These are phyloP conservation scores for Microplitis demolitor DNA, from an alignment of 1,140 invertebrate genomes.

Conservation along the genomic window DNA sequence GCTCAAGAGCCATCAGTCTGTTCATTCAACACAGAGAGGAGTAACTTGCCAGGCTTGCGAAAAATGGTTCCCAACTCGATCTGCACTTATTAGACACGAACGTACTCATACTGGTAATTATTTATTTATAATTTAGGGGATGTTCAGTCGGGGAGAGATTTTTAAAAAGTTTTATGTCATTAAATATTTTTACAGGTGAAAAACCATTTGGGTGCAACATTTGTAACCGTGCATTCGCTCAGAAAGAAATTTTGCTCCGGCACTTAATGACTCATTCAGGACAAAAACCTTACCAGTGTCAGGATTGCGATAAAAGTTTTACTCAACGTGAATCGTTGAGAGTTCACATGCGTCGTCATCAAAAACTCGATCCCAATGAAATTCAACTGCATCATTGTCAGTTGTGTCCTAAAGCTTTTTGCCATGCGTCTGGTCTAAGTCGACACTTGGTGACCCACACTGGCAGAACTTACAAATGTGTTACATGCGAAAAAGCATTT, in stretches of 20 bases:
- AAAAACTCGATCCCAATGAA: conserved; percentile 63
- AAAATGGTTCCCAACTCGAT: conserved; percentile 80
- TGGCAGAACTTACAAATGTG: conserved; percentile 70
- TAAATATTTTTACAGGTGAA: conserved; percentile 60
- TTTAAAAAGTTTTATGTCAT: conserved; percentile 2
- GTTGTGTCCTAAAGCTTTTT: conserved; percentile 71
- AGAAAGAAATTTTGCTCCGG: conserved; percentile 79
- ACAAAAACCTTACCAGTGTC: conserved; percentile 79
- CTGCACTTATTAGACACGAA: conserved; percentile 78
- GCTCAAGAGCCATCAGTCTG: conserved; percentile 66
- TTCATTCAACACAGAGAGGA: conserved; percentile 67
- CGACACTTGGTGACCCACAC: conserved; percentile 74
- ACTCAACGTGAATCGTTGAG: conserved; percentile 71
- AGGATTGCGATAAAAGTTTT: conserved; percentile 75
- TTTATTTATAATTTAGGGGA: background rate
- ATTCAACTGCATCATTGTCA: conserved; percentile 71
- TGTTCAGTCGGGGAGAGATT: background rate
- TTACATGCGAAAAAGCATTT: conserved; percentile 71
- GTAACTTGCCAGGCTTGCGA: conserved; percentile 74
- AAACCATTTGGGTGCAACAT: conserved; percentile 76
- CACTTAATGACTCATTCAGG: conserved; percentile 88
- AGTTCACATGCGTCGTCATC: conserved; percentile 68
- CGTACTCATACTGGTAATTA: conserved; percentile 70
- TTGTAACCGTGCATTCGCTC: conserved; percentile 75
- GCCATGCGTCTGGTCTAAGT: conserved; percentile 71